These are phyloP conservation scores for Heloderma charlesbogerti DNA, from an alignment of 2,113 vertebrate genomes.

Conservation along the genomic window DNA sequence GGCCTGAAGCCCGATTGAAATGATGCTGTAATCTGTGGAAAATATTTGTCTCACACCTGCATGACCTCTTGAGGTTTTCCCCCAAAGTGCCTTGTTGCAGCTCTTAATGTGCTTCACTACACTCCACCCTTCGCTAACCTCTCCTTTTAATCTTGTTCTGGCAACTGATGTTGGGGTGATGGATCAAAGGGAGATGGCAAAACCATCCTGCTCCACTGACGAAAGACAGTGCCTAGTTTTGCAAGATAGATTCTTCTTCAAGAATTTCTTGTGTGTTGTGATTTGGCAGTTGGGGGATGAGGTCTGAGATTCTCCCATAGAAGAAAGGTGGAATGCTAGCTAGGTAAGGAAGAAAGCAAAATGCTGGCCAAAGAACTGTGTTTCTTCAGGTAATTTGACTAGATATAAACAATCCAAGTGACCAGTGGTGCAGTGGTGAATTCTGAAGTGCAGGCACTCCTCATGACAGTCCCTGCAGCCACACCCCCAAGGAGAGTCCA, in stretches of 20 bases:
- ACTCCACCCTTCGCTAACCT: neutral
- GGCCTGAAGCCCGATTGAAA: too few relatives aligned
- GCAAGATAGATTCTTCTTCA: slow-evolving; percentile 15
- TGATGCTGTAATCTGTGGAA: neutral
- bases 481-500: too few relatives aligned
- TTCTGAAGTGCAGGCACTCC: too few relatives aligned
- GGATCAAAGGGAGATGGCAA: neutral
- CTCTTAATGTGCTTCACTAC: neutral
- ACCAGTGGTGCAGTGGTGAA: too few relatives aligned
- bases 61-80: slow-evolving; percentile 2
- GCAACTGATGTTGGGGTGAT: neutral
- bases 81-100: neutral
- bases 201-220: neutral
- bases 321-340: neutral
- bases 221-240: neutral
- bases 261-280: neutral
- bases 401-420: too few relatives aligned
- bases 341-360: neutral
- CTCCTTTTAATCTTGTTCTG: slow-evolving; percentile 34
- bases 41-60: slow-evolving; percentile 5
- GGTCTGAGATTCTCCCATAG: too few relatives aligned
- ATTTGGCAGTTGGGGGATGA: slow-evolving; percentile 31
- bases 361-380: neutral
- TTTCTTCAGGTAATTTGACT: neutral
- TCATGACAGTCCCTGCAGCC: too few relatives aligned